Evolutionary conservation across 2,113 vertebrate species (phyloP), one percentile per base, ranked within the genome.

Genomic region (Tapirus terrestris): DNA sequence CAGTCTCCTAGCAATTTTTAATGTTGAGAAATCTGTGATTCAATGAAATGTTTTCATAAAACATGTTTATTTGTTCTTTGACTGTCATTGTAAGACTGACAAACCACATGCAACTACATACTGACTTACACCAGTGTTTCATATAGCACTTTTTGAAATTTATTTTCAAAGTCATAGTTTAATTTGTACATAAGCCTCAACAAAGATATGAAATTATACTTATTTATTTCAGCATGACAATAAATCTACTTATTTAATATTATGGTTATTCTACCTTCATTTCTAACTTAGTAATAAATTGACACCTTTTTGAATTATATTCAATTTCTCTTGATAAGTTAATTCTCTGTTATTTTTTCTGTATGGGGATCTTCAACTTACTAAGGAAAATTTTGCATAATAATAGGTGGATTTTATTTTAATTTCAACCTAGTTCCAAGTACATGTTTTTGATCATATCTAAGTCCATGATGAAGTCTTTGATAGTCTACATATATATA

Each of bases 371-470:
- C 36, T 76, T 79, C 14, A 93, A 88, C 33, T 48, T 83, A 60
- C 45, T 91, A 85, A 79, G 10, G 20, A 91, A 91, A 96, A 67
- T 0, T 81, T 82, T 77, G 25, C 8, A 43, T 31, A 75, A 63
- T 56, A 39, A 80, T 39, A 91, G 29, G 17, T 45, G 11, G 25
- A 82, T 89, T 95, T 91, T 92, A 70, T 87, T 88, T 92, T 70
- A 67, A 81, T 89, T 96, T 85, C 43, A 67, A 6, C 5, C 89
- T 61, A 58, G 21, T 77, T 90, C 16, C 67, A 91, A 48, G 51
- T 68, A 81, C 3, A 81, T 8, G 75, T 75, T 96, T 94, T 84
- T 17, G 89, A 31, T 89, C 53, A 95, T 96, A 89, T 96, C 36
- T 58, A 79, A 89, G 20, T 81, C 21, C 18, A 95, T 61, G 10